phyloP scores from a whole-genome alignment of 2,113 vertebrate species.

The Pluvianellus socialis region DNA sequence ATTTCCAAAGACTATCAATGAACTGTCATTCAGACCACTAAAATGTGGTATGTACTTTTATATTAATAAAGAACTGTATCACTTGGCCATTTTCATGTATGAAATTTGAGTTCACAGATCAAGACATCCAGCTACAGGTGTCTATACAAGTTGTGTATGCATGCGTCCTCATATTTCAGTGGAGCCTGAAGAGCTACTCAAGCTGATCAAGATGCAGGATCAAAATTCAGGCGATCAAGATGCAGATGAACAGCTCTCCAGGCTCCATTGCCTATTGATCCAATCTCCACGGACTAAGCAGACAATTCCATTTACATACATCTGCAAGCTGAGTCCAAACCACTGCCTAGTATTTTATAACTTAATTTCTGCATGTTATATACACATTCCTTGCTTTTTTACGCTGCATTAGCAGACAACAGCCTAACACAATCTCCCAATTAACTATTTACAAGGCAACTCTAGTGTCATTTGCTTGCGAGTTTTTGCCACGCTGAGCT shows the following conservation, averaged over 20 bases:
- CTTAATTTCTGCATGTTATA: neutral
- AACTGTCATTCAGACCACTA: neutral
- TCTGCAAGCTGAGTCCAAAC: neutral
- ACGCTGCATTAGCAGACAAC: neutral
- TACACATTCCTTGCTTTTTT: neutral
- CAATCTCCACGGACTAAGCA: neutral
- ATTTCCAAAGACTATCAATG: neutral
- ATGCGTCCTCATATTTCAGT: neutral
- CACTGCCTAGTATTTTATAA: neutral
- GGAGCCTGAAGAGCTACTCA: neutral
- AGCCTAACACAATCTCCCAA: neutral
- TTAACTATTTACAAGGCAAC: neutral
- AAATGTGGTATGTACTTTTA: accelerated
- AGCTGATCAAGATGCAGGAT: neutral
- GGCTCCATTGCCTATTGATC: neutral
- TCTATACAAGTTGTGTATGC: neutral
- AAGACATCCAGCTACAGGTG: neutral
- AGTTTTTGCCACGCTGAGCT: neutral
- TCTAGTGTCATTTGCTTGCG: neutral
- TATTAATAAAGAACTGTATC: neutral
- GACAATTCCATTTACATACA: neutral
- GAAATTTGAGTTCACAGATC: neutral
- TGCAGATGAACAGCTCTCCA: neutral
- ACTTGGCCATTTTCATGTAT: neutral
- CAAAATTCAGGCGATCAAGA: neutral